phyloP scores from a whole-genome alignment of 2,888 invertebrate genomes.

The Cistogaster globosa region DNA sequence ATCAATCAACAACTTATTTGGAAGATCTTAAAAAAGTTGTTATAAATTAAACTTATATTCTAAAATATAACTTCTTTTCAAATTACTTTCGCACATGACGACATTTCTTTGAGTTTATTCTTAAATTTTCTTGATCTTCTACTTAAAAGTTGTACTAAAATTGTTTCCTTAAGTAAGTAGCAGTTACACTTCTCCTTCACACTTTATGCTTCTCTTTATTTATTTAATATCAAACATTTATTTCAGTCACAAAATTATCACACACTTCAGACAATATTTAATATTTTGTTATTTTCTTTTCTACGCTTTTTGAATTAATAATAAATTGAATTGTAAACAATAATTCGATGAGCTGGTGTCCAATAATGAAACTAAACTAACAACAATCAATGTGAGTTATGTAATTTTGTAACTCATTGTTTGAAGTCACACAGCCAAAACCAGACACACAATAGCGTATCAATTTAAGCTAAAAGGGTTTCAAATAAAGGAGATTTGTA shows the following conservation, averaged over 20 bases:
- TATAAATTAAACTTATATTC: too few relatives aligned
- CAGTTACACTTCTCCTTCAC: neutral
- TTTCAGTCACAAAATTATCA: neutral
- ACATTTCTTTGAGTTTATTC: too few relatives aligned
- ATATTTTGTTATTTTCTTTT: neutral
- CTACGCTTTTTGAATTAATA: slow-evolving; percentile 1
- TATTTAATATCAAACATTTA: neutral
- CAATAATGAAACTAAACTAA: slow-evolving; percentile 39
- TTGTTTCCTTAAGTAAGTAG: too few relatives aligned
- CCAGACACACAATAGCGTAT: neutral
- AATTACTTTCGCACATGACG: too few relatives aligned
- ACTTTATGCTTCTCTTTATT: neutral
- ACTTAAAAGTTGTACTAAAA: too few relatives aligned
- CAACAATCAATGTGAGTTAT: slow-evolving; percentile 2
- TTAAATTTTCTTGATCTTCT: too few relatives aligned
- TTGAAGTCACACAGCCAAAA: neutral
- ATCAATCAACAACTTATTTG: too few relatives aligned
- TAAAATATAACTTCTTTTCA: too few relatives aligned
- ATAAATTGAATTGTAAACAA: slow-evolving; percentile 6
- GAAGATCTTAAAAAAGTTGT: too few relatives aligned
- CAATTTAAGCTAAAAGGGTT: neutral
- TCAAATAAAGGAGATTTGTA: neutral
- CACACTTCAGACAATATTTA: neutral
- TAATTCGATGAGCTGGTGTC: slow-evolving; percentile 2
- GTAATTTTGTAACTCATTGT: slow-evolving; percentile 21